Evolutionary conservation across 2,113 vertebrate genomes (phyloP).

Genomic region (Notarius quadriscutis): DNA sequence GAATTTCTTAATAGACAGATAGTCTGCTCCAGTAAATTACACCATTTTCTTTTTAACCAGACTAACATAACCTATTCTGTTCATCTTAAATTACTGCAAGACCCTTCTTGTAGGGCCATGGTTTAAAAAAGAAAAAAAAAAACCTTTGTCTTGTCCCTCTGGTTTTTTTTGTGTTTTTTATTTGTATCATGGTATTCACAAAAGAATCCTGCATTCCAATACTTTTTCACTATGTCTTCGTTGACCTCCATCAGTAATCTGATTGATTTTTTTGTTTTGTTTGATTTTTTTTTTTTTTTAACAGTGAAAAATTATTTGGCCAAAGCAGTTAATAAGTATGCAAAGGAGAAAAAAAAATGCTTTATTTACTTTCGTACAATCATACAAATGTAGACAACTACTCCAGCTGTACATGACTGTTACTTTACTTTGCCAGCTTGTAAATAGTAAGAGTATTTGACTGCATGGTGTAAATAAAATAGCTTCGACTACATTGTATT

Average conservation of each 20-base stretch:
- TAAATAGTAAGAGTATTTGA: background rate
- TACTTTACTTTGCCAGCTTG: constrained; percentile 10
- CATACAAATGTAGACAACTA: background rate
- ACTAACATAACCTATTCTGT: background rate
- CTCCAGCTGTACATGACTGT: background rate
- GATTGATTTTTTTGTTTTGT: background rate
- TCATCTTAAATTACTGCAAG: background rate
- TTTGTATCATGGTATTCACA: background rate
- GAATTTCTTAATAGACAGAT: background rate
- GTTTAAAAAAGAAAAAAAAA: background rate
- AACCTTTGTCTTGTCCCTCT: background rate
- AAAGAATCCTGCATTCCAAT: constrained; percentile 8
- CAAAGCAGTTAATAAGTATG: background rate
- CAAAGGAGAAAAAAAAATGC: background rate
- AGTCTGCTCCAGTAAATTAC: background rate
- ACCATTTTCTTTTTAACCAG: background rate
- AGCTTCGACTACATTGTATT: background rate
- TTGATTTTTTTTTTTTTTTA: background rate
- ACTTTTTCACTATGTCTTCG: background rate
- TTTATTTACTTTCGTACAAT: background rate
- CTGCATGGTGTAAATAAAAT: constrained; percentile 1
- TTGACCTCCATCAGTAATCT: background rate
- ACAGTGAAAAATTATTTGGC: background rate
- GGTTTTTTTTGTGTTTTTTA: too few relatives aligned
- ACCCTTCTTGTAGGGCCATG: background rate